phyloP scores from a whole-genome alignment of 1,140 invertebrate species.

The Lamellibrachia luymesi region DNA sequence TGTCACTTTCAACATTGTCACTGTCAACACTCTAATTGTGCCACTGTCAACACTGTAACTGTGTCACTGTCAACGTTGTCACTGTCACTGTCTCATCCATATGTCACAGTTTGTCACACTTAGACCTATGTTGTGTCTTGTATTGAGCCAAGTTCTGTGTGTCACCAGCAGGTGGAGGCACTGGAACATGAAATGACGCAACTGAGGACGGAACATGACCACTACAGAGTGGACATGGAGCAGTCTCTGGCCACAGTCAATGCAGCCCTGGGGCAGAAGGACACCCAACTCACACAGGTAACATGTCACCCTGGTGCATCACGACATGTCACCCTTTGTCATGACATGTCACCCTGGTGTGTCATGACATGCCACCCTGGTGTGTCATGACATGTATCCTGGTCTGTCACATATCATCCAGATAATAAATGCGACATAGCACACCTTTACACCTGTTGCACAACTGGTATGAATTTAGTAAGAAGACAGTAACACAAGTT shows the following conservation, averaged over 20 bases:
- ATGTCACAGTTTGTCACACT: not conserved
- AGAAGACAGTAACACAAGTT: too few species aligned
- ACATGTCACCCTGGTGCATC: not conserved
- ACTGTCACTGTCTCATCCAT: not conserved
- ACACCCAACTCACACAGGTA: not conserved
- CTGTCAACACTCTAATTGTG: too few species aligned
- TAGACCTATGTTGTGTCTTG: not conserved
- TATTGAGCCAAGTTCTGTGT: not conserved
- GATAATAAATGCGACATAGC: not conserved
- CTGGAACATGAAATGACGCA: not conserved
- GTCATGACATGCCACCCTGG: too few species aligned
- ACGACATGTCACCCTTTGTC: too few species aligned
- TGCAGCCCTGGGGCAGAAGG: not conserved
- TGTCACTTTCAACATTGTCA: too few species aligned
- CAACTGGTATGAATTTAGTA: not conserved
- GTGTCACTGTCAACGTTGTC: not conserved
- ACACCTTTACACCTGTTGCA: not conserved
- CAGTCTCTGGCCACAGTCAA: not conserved
- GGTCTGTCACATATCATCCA: not conserved
- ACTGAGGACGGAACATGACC: not conserved
- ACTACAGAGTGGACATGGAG: not conserved
- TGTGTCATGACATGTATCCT: too few species aligned
- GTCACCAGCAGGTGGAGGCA: not conserved
- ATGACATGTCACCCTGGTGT: too few species aligned
- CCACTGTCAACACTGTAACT: not conserved